A percentile compares a stretch with the other conserved stretches of the same genome.
Conservation (phyloP, 2,797 vertebrate species). For the Austrolebias charrua region DNA sequence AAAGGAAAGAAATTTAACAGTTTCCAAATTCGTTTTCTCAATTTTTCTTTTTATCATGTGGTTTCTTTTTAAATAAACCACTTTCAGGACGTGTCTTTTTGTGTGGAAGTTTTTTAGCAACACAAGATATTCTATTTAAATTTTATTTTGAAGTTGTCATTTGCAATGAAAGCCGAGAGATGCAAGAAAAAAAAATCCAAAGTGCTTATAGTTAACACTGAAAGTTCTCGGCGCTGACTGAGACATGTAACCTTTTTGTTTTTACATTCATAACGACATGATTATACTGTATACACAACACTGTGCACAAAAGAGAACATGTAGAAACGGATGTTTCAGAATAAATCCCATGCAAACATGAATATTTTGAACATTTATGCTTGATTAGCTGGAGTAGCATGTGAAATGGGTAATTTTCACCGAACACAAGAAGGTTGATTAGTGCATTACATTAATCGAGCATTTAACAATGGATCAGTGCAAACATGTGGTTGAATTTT, state of each 20-base stretch:
- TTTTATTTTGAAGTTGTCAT: conserved; percentile 4
- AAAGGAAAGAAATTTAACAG: conserved; percentile 31
- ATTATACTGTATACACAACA: conserved; percentile 1
- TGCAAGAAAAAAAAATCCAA: conserved; percentile 8
- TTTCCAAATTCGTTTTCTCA: conserved; percentile 13
- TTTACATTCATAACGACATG: conserved; percentile 15
- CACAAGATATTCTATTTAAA: neutral
- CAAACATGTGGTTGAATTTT: conserved; percentile 3
- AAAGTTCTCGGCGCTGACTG: neutral
- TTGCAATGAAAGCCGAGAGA: neutral
- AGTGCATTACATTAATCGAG: conserved; percentile 44
- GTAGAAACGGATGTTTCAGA: conserved; percentile 19
- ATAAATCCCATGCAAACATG: conserved; percentile 31
- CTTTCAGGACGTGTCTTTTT: conserved; percentile 14
- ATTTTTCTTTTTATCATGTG: conserved; percentile 54
- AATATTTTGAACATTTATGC: conserved; percentile 2
- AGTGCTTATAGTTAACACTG: conserved; percentile 13
- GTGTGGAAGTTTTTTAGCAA: conserved; percentile 12
- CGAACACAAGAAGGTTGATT: conserved; percentile 6
- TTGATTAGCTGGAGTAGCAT: conserved; percentile 2
- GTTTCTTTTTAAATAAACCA: conserved; percentile 66
- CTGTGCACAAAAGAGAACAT: conserved; percentile 16
- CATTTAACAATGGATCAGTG: conserved; percentile 15
- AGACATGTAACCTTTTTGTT: neutral
- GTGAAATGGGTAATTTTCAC: neutral